Conservation (phyloP, 2,113 vertebrate species). For the Athene noctua region DNA sequence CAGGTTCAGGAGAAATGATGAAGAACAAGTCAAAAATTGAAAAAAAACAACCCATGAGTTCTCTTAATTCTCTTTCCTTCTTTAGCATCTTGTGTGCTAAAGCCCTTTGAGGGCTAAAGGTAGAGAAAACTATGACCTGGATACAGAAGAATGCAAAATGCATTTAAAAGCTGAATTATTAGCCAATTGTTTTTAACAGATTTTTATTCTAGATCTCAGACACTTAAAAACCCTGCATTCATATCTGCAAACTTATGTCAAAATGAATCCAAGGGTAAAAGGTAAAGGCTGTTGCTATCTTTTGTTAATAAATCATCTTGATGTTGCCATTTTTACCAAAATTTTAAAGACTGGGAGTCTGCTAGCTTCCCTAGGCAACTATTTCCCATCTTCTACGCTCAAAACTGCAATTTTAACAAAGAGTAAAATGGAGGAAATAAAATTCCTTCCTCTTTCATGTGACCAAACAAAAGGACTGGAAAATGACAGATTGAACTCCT, state of each 20-base stretch:
- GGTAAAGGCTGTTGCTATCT: not conserved
- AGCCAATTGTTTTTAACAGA: not conserved
- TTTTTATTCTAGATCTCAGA: not conserved
- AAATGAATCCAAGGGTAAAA: not conserved
- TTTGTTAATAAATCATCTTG: not conserved
- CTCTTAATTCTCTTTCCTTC: conserved; percentile 5
- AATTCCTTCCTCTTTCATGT: not conserved
- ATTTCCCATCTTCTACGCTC: not conserved
- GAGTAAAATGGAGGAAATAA: not conserved
- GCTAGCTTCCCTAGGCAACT: not conserved
- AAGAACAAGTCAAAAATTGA: not conserved
- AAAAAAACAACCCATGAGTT: not conserved
- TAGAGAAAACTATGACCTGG: not conserved
- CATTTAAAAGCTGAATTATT: not conserved
- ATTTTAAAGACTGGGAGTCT: not conserved
- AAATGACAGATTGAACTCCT: not conserved
- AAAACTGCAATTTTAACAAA: not conserved
- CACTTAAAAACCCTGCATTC: not conserved
- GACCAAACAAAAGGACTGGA: not conserved
- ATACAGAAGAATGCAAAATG: conserved; percentile 1
- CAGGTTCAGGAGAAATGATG: not conserved
- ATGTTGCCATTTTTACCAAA: not conserved
- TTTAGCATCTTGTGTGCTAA: not conserved
- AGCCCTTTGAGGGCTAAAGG: not conserved
- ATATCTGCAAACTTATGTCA: not conserved